These are phyloP conservation scores for Apistogramma diplotaenia DNA, from an alignment of 2,113 vertebrate species.

Conservation along the genomic window DNA sequence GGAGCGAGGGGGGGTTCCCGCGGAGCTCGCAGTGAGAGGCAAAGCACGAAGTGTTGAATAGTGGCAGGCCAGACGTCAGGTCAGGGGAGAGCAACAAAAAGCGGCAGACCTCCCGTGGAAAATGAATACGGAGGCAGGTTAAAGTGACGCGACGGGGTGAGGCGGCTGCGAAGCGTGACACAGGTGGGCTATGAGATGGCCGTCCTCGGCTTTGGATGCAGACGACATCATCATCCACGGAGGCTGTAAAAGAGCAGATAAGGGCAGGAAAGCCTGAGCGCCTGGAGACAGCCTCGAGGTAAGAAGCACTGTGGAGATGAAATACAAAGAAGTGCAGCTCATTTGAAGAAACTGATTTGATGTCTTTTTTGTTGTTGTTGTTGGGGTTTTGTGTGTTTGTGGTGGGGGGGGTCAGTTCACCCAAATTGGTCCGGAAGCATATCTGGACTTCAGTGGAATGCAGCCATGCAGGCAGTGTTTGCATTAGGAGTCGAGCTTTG, in stretches of 20 bases:
- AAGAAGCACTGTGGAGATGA: conserved; percentile 12
- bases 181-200: conserved; percentile 3
- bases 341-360: conserved; percentile 1
- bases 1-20: not conserved
- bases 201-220: not conserved
- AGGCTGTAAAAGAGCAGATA: not conserved
- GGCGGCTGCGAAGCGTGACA: not conserved
- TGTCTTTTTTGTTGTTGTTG: not conserved
- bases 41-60: not conserved
- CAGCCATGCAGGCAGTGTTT: not conserved
- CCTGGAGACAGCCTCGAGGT: not conserved
- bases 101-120: not conserved
- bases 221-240: conserved; percentile 12
- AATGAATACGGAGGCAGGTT: not conserved
- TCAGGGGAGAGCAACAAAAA: not conserved
- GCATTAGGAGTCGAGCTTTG: not conserved
- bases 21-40: not conserved
- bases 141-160: not conserved
- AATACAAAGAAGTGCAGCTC: conserved; percentile 1
- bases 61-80: not conserved
- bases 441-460: not conserved
- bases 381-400: too few relatives aligned
- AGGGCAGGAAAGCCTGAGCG: not conserved
- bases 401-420: not conserved
- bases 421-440: not conserved